Base-by-base conservation (phyloP, 2,113 vertebrate species). In the Hylia prasina region DNA sequence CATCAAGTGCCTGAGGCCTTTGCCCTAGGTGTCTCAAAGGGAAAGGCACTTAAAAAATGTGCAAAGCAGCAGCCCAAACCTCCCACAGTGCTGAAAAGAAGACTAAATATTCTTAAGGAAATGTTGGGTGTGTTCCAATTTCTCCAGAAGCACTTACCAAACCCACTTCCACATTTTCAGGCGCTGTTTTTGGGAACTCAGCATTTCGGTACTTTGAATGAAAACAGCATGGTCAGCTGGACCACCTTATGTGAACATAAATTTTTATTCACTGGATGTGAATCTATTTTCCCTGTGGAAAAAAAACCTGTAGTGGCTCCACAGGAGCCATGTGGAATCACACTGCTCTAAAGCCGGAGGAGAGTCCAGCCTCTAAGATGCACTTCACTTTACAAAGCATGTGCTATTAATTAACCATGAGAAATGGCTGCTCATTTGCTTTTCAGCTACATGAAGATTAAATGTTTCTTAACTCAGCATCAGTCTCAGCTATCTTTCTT, bases 11-110 rank as follows among this genome's bases (percentile, higher is more conserved):
- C 93, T 96, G 90, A 92, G 65, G 91, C 87, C 78, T 95, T 96
- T 97, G 94, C 91, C 91, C 87, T 91, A 93, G 93, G 93, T 95
- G 86, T 96, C 92, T 93, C 88, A 82, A 89, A 92, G 92, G 82
- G 77, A 96, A 96, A 96, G 53, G 86, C 79, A 92, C 90, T 95
- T 90, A 28, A 93, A 97, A 96, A 97, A 96, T 96, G 94, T 95
- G 90, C 93, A 93, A 94, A 96, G n/a, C 82, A 92, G 85, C 93
- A 94, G 60, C 30, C 53, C 76, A 96, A 97, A 97, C 96, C 96
- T 96, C 96, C 96, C 94, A 96, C 93, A 60, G 92, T 89, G 96
- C 92, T 90, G 94, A 96, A 94, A 96, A 94, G 92, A 90, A 94
- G 93, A 94, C 88, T 95, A 94, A 97, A 93, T 95, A 95, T 79